These are phyloP conservation scores for Encarsia formosa DNA, from an alignment of 2,888 invertebrate genomes.

Conservation along the genomic window DNA sequence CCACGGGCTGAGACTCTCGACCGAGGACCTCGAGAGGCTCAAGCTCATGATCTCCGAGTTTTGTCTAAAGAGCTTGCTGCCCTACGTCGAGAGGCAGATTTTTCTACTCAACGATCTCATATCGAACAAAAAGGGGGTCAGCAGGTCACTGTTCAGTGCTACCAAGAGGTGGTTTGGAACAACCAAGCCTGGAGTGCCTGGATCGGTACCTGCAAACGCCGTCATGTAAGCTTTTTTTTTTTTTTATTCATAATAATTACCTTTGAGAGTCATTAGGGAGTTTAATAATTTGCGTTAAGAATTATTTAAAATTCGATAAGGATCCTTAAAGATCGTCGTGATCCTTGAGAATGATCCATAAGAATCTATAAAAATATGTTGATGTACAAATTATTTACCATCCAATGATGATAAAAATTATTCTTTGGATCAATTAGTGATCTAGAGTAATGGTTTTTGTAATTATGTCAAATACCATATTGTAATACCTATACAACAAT, in stretches of 20 bases:
- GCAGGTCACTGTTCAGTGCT: constrained; percentile 87
- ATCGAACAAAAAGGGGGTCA: constrained; percentile 85
- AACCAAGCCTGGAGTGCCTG: constrained; percentile 73
- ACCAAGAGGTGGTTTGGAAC: constrained; percentile 95
- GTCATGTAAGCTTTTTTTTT: constrained; percentile 67
- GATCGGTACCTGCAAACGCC: constrained; percentile 66
- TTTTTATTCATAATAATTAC: constrained; percentile 2
- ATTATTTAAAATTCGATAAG: too few species aligned
- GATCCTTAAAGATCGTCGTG: too few species aligned
- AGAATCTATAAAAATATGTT: too few species aligned
- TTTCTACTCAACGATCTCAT: constrained; percentile 72
- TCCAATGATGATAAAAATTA: too few species aligned
- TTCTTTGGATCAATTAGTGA: too few species aligned
- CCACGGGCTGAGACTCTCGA: constrained; percentile 75
- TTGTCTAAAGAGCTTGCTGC: constrained; percentile 77
- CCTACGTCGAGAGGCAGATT: constrained; percentile 88
- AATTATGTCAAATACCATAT: too few species aligned
- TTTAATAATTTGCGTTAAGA: too few species aligned
- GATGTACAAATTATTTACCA: too few species aligned
- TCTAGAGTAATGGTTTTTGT: too few species aligned
- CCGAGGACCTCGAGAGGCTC: constrained; percentile 80
- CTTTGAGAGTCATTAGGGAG: too few species aligned
- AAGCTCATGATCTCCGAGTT: constrained; percentile 84
- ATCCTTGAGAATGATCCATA: too few species aligned
- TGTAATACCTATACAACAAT: too few species aligned